Evolutionary conservation across 2,888 invertebrate species (phyloP), one percentile per base, ranked within the genome.

Genomic region (Psylliodes chrysocephalus): DNA sequence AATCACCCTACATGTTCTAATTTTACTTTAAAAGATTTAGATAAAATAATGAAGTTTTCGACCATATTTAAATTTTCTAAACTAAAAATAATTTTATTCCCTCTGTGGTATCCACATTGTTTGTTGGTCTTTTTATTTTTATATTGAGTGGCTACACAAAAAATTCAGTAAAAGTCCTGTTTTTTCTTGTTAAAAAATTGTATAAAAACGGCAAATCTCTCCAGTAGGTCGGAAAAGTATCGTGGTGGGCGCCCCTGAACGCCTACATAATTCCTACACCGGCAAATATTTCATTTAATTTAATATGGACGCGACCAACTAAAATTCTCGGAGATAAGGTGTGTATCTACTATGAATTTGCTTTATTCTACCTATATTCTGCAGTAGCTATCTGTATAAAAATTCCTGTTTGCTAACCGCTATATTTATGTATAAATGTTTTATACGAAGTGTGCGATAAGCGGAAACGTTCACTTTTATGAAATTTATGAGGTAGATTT

Each of bases 281-380:
- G 19, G 47, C 47, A 47, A 25, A 47, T 47, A 47, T 47, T 47
- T 47, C 47, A 47, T 47, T 47, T 47, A 47, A 47, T 47, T 47
- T 47, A 22, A 25, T 25, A 47, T 25, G 25, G 47, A 25, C 22
- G 47, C 47, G 25, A 17, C 47, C 47, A 47, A 47, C 47, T 47
- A 47, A 19, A 47, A 12, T 25, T 47, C 14, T 2, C 25, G 10
- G 6, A 47, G 47, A 47, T 47, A 47, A 47, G 47, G 47, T 47
- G 17, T 47, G 25, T 17, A 44, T 18, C 17, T 2, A 33, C 33
- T 2, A 44, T 17, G 44, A 44, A 47, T 47, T 47, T 47, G 47
- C 47, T 47, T 47, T 47, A 25, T 25, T 22, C 4, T 47, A 14
- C 22, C 22, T 42, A 44, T 47, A 22, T 12, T 47, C 10, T 25